Base-by-base conservation (phyloP, 1,140 invertebrate species). In the Venturia canescens region DNA sequence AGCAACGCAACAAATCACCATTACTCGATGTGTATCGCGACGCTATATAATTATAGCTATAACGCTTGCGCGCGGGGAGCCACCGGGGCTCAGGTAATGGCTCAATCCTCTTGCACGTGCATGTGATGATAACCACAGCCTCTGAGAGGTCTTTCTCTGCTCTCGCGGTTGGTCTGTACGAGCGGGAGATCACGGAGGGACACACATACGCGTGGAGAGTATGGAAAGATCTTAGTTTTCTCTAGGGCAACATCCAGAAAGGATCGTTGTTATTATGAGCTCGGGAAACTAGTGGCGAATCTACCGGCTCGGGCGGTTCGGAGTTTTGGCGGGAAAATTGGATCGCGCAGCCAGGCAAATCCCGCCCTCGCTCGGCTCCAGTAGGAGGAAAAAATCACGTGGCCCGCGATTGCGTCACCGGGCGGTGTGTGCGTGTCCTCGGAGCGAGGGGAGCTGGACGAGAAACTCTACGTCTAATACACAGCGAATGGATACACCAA, bases 11-110 rank as follows among this genome's bases (percentile, higher is more conserved):
- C 90, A 92, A 92, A 92, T 91, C 90, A 91, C 90, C 89, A 91
- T 91, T 92, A 91, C 89, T 91, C 90, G 91, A 92, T 91, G 90
- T 89, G 85, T 91, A 92, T 91, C 90, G 88, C 88, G 85, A 89
- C 82, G 89, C 90, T 89, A 90, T 90, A 90, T 92, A 92, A 91
- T 91, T 92, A 92, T 90, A 88, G 86, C 88, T 89, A 90, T 92
- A 91, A 89, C 89, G 90, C 87, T 85, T n/a, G n/a, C 66, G 11
- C 66, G 26, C 27, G 66, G 27, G 88, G 89, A 88, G 53, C 23
- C 53, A 76, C 26, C 87, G 90, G 85, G 66, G 27, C 66, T 69
- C 88, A 88, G 90, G 89, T 91, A 91, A 92, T 92, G 90, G 90
- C 90, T 92, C 90, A 92, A 91, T 92, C 88, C 87, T 86, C 66